Evolutionary conservation across 2,113 vertebrate species (phyloP).

Genomic region (Hemiprocne comata): DNA sequence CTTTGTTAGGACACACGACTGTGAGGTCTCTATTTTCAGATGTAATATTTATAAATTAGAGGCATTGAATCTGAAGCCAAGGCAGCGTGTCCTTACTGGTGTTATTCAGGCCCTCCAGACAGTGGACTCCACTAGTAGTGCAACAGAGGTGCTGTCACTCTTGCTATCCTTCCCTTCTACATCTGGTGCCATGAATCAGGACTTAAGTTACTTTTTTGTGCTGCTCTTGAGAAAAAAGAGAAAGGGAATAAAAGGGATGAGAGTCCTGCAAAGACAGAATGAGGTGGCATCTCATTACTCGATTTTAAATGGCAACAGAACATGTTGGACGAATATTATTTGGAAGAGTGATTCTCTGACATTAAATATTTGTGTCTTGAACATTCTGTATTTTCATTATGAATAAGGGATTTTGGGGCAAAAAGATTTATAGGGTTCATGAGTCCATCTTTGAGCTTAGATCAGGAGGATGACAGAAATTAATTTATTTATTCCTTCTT

Average conservation of each 20-base stretch:
- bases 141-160: neutral
- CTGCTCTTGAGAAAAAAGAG: neutral
- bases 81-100: neutral
- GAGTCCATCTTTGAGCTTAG: neutral
- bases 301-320: neutral
- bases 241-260: neutral
- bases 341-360: neutral
- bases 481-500: neutral
- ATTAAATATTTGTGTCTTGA: neutral
- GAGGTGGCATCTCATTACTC: neutral
- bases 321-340: neutral
- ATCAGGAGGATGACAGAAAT: neutral
- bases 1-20: neutral
- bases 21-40: neutral
- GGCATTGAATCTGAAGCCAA: neutral
- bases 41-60: neutral
- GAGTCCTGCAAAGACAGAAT: neutral
- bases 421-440: neutral
- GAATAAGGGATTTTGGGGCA: accelerated
- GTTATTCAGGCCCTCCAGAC: neutral
- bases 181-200: neutral
- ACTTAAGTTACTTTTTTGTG: neutral
- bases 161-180: neutral
- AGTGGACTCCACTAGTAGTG: neutral
- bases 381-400: neutral